Percentiles rank a stretch among this genome's conserved stretches.
Evolutionary conservation across 2,113 vertebrate species (phyloP).

Genomic region (Misgurnus anguillicaudatus): DNA sequence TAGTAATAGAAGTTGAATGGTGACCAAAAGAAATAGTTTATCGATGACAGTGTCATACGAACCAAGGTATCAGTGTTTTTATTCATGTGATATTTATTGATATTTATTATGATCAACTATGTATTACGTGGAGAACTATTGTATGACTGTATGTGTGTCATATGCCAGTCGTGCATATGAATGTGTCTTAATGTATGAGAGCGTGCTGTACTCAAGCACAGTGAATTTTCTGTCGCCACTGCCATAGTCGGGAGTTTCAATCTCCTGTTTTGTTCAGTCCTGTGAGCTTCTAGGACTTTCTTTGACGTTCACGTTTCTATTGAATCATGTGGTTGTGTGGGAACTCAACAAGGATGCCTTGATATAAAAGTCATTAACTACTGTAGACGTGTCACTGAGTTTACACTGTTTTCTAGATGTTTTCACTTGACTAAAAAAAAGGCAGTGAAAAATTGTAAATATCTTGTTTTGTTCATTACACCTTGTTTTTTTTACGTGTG

Average conservation of each 20-base stretch:
- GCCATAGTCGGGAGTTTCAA: slow-evolving; percentile 43
- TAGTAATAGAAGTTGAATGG: slow-evolving; percentile 39
- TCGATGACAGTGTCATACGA: slow-evolving; percentile 31
- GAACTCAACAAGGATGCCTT: slow-evolving; percentile 26
- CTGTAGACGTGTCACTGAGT: not conserved
- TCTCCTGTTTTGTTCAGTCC: not conserved
- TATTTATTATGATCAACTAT: slow-evolving; percentile 70
- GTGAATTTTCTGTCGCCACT: slow-evolving; percentile 55
- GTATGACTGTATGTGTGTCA: slow-evolving; percentile 57
- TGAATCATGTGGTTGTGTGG: slow-evolving; percentile 23
- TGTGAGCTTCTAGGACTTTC: not conserved
- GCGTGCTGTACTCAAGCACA: slow-evolving; percentile 42
- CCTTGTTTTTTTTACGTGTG: not conserved
- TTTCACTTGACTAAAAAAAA: not conserved
- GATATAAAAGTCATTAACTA: slow-evolving; percentile 2
- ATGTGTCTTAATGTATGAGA: slow-evolving; percentile 64
- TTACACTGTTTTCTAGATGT: not conserved
- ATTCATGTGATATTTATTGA: slow-evolving; percentile 56
- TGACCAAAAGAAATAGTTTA: slow-evolving; percentile 47
- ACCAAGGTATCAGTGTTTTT: slow-evolving; percentile 58
- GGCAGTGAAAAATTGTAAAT: not conserved
- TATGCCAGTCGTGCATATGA: slow-evolving; percentile 56
- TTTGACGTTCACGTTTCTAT: not conserved
- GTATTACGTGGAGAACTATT: slow-evolving; percentile 67
- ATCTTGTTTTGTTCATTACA: not conserved